Percentiles rank a stretch among this genome's conserved stretches.
phyloP scores from a whole-genome alignment of 2,113 vertebrate genomes.

The Lepidothrix coronata region DNA sequence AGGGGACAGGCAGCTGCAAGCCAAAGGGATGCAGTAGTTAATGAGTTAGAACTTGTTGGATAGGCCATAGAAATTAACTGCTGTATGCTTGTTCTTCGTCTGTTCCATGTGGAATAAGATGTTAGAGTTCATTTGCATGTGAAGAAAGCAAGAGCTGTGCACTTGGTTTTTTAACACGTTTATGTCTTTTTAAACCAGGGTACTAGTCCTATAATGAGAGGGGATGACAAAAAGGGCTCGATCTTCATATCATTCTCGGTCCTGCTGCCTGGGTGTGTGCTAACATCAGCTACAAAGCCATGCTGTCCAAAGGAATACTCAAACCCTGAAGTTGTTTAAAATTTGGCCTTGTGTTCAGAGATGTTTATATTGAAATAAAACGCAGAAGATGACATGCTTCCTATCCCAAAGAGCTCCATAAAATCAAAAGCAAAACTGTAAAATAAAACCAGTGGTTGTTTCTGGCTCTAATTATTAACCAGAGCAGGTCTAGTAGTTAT shows the following conservation, averaged over 20 bases:
- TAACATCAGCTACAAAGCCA: background rate
- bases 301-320: background rate
- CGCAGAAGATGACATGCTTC: background rate
- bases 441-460: background rate
- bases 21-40: background rate
- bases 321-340: constrained; percentile 27
- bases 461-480: background rate
- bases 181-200: background rate
- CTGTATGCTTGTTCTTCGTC: background rate
- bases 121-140: background rate
- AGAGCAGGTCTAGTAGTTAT: background rate
- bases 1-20: background rate
- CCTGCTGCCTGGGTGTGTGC: background rate
- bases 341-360: background rate
- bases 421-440: constrained; percentile 17
- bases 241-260: background rate
- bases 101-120: background rate
- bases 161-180: background rate
- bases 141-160: background rate
- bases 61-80: fast-evolving
- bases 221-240: background rate
- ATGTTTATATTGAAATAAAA: constrained; percentile 18
- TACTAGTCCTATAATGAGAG: background rate
- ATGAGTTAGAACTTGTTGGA: background rate
- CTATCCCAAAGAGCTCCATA: background rate